These are phyloP conservation scores for Phlogophora meticulosa DNA, from an alignment of 2,888 invertebrate species.

Conservation along the genomic window DNA sequence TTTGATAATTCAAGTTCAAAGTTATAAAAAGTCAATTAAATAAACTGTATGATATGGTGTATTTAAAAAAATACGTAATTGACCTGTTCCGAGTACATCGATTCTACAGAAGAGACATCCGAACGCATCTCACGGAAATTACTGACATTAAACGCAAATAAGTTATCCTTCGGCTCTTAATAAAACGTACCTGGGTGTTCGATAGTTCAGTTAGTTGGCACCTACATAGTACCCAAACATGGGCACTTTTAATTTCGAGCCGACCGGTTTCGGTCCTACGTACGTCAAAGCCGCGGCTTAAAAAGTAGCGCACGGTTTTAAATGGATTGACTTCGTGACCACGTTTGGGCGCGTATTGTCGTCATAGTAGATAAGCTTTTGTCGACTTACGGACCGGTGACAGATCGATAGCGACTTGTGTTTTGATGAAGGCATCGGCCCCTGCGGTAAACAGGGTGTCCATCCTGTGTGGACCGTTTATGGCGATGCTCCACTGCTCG, in stretches of 20 bases:
- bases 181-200: conserved; percentile 19
- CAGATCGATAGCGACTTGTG: conserved; percentile 41
- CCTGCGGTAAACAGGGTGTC: background rate
- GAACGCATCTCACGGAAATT: conserved; percentile 17
- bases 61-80: no score
- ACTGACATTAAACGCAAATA: background rate
- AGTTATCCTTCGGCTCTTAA: conserved; percentile 23
- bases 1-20: no score
- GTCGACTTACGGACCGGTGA: conserved; percentile 44
- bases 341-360: conserved; percentile 51
- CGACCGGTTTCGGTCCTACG: conserved; percentile 36
- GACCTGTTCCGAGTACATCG: no score
- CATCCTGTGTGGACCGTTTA: conserved; percentile 1
- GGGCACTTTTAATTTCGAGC: conserved; percentile 43
- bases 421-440: conserved; percentile 14
- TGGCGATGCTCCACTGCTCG: background rate
- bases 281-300: conserved; percentile 48
- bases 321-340: conserved; percentile 52
- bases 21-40: no score
- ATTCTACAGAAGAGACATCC: background rate
- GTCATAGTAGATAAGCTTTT: conserved; percentile 56
- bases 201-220: conserved; percentile 26
- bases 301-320: conserved; percentile 43
- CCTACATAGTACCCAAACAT: conserved; percentile 45
- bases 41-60: no score